Evolutionary conservation across 2,113 vertebrate species (phyloP), one percentile per base, ranked within the genome.

Genomic region (Stercorarius parasiticus): DNA sequence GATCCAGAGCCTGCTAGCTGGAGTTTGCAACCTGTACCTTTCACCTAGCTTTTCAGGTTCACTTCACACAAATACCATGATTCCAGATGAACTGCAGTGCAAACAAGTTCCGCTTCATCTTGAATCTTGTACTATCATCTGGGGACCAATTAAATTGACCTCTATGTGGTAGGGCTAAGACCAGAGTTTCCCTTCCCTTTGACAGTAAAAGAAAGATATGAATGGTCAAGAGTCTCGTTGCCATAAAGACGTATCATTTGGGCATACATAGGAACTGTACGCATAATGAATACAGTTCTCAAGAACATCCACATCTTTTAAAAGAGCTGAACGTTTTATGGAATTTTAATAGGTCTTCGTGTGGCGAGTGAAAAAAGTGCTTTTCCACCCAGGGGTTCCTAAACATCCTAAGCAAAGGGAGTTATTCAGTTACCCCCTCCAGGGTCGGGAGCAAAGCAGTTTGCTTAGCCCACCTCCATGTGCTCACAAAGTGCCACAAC

Each of bases 41-140:
- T 91, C 80, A 91, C 30, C 18, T 32, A 61, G 65, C 15, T 92
- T 86, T 92, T 94, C 61, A 72, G 65, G 80, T 86, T 97, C 72
- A 87, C 25, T 91, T 92, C 52, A 79, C 36, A 87, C 49, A 86
- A 87, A 86, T 29, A 73, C 2, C 15, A 49, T 34, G 43, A 74
- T 71, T 92, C 85, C 19, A 86, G 70, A 83, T 53, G 82, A 95
- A 88, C 64, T 67, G 53, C 61, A 94, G 29, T 61, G 53, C 86
- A 91, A 95, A 65, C n/a, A 96, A 93, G 25, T 86, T 91, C 47
- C 15, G 45, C 52, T 74, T 93, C 16, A 59, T 72, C 65, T 82
- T 81, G 69, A 67, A 86, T 43, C 56, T 14, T 49, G 40, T 19
- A 84, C 2, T 88, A 81, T 79, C 47, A 61, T 58, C 65, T 32